phyloP scores from a whole-genome alignment of 2,888 invertebrate species.

The Sphinx pinastri region DNA sequence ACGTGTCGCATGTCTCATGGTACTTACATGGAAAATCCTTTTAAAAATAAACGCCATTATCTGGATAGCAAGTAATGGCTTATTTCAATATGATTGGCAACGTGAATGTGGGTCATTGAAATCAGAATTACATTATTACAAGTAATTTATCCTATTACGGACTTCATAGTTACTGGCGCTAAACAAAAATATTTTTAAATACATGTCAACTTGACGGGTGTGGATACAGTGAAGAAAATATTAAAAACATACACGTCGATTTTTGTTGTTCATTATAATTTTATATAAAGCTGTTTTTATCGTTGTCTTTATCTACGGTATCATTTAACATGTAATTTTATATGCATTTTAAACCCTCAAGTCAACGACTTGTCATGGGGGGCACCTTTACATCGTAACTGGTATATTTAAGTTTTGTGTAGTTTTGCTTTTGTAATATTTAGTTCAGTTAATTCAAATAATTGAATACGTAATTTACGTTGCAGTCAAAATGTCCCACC shows the following conservation, averaged over 20 bases:
- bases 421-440: neutral
- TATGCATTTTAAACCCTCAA: conserved; percentile 53
- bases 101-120: conserved; percentile 16
- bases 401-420: conserved; percentile 41
- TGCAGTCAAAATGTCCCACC: conserved; percentile 70
- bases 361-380: conserved; percentile 62
- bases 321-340: conserved; percentile 60
- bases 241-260: conserved; percentile 43
- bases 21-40: neutral
- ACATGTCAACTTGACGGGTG: conserved; percentile 44
- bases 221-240: conserved; percentile 44
- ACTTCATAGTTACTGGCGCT: conserved; percentile 35
- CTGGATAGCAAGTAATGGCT: neutral
- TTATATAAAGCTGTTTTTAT: conserved; percentile 44
- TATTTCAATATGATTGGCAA: neutral
- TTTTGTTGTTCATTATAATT: conserved; percentile 43
- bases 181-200: conserved; percentile 39
- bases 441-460: neutral
- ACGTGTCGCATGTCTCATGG: neutral
- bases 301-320: conserved; percentile 41
- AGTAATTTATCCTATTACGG: conserved; percentile 20
- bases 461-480: conserved; percentile 38
- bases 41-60: neutral
- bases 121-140: conserved; percentile 15
- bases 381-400: conserved; percentile 58